Percentiles rank a stretch among this genome's conserved stretches.
phyloP scores from a whole-genome alignment of 2,113 vertebrate species.

The Phalacrocorax pelagicus region DNA sequence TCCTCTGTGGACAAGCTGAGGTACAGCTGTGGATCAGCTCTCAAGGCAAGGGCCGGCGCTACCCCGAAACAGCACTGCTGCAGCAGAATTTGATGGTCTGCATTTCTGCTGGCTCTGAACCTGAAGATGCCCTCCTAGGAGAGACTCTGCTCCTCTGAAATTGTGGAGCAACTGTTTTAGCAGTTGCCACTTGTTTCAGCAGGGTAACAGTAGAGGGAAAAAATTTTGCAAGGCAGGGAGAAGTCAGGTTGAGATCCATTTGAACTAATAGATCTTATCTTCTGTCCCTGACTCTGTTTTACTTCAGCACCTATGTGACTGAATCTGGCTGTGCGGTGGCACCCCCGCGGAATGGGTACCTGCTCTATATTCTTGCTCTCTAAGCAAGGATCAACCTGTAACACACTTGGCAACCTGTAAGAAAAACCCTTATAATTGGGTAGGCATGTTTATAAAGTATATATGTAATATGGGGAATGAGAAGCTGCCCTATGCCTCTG shows the following conservation, averaged over 20 bases:
- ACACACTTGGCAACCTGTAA: neutral
- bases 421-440: neutral
- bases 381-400: neutral
- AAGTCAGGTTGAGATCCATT: neutral
- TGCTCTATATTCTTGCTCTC: neutral
- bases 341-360: neutral
- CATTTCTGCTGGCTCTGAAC: neutral
- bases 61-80: neutral
- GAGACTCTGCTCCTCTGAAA: neutral
- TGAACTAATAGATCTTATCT: neutral
- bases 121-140: neutral
- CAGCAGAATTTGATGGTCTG: neutral
- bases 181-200: neutral
- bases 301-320: neutral
- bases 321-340: neutral
- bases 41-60: accelerated
- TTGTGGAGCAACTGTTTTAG: neutral
- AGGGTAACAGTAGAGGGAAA: neutral
- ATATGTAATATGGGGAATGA: neutral
- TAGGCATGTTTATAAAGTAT: neutral
- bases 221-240: neutral
- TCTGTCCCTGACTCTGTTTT: neutral
- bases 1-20: neutral
- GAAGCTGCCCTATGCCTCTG: neutral
- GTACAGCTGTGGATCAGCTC: neutral